These are phyloP conservation scores for Parapristionchus giblindavisi DNA, from an alignment of 2,888 invertebrate genomes.

Conservation along the genomic window DNA sequence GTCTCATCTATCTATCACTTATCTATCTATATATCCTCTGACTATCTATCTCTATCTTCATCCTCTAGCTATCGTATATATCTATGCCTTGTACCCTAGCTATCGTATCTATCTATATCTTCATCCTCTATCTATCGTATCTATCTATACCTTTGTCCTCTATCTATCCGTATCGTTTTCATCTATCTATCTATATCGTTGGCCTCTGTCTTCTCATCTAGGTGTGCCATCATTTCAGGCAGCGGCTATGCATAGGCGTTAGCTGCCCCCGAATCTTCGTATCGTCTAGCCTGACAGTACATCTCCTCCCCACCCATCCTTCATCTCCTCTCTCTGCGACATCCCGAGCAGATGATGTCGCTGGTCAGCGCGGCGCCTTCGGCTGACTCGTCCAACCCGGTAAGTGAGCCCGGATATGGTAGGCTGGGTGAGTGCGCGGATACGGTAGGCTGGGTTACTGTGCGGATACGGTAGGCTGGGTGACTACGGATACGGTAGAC, in stretches of 20 bases:
- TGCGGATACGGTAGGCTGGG: too few species aligned
- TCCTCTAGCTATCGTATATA: too few species aligned
- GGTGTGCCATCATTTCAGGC: not conserved
- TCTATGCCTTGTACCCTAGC: not conserved
- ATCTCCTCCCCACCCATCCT: constrained; percentile 30
- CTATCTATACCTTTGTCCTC: not conserved
- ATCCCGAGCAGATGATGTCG: constrained; percentile 33
- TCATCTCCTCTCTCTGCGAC: constrained; percentile 34
- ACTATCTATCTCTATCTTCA: too few species aligned
- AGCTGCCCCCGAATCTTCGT: not conserved
- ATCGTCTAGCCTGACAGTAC: not conserved
- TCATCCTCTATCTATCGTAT: not conserved
- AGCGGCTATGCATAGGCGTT: constrained; percentile 14
- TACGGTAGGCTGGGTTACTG: too few species aligned
- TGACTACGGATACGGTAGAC: too few species aligned
- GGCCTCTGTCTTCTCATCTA: not conserved
- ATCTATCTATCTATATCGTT: not conserved
- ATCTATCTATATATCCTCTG: not conserved
- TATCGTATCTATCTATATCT: not conserved
- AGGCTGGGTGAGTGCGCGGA: too few species aligned
- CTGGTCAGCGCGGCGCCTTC: constrained; percentile 12
- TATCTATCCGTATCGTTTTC: too few species aligned
- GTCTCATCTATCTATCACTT: constrained; percentile 1
- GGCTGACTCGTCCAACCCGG: not conserved
- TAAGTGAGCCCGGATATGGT: constrained; percentile 19